Percentiles rank a stretch among this genome's conserved stretches.
Evolutionary conservation across 2,113 vertebrate species (phyloP).

Genomic region (Odontesthes bonariensis): DNA sequence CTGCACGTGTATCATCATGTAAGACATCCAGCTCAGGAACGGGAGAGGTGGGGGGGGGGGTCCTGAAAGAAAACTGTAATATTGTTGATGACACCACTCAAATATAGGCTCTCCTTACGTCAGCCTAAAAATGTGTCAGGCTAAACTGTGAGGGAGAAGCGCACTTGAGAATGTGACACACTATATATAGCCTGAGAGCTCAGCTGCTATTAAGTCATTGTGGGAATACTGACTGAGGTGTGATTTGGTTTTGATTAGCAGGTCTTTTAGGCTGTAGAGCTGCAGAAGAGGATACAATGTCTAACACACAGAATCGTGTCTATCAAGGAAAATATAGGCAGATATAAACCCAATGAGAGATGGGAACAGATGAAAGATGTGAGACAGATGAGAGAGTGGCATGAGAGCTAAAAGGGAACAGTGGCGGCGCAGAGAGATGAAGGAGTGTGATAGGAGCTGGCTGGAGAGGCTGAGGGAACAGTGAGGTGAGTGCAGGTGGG

Average conservation of each 20-base stretch:
- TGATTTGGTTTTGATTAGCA: conserved; percentile 32
- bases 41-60: not conserved
- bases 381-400: conserved; percentile 1
- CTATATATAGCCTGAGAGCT: conserved; percentile 57
- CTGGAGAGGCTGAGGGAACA: conserved; percentile 15
- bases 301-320: not conserved
- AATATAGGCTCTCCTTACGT: conserved; percentile 60
- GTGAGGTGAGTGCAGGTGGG: not conserved
- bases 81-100: conserved; percentile 52
- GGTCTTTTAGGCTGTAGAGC: not conserved
- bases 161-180: conserved; percentile 41
- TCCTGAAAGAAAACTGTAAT: conserved; percentile 48
- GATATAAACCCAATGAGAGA: conserved; percentile 3
- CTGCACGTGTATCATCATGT: conserved; percentile 49
- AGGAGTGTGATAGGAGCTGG: conserved; percentile 62
- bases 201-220: conserved; percentile 37
- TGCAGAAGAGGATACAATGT: conserved; percentile 7
- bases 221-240: conserved; percentile 30
- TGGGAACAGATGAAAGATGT: conserved; percentile 14
- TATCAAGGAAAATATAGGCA: not conserved
- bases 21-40: conserved; percentile 19
- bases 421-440: conserved; percentile 40
- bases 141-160: conserved; percentile 35
- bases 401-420: conserved; percentile 28
- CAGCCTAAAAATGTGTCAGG: conserved; percentile 59